Base-by-base conservation (phyloP, 2,797 vertebrate genomes). In the Australoheros facetus region DNA sequence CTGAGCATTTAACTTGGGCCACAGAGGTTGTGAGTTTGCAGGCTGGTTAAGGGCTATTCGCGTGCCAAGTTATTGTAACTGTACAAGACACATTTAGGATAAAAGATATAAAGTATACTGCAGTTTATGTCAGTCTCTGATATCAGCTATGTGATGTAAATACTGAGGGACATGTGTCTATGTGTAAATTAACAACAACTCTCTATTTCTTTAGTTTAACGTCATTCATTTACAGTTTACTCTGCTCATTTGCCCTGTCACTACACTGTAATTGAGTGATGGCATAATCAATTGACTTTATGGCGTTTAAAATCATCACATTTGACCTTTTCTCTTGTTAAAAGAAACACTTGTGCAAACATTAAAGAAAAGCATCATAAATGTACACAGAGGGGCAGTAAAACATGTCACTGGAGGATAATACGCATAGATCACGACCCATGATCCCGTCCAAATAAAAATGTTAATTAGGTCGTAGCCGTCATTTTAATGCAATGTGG, bases 221-320 rank as follows among this genome's bases (percentile, higher is more conserved):
- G 70, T 75, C 37, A 71, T 4, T 64, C 28, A 48, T 34, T 30
- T 13, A 14, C 23, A 26, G 42, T 57, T 70, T 71, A 51, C 32
- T 51, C n/a, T 42, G 30, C 72, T 16, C 21, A 58, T 72, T 34
- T 39, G 11, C 75, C 76, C 77, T 84, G 57, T 69, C 37, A 60
- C 48, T 79, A 59, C 32, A 5, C 69, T 85, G 30, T 73, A 57
- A 87, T 34, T 73, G 75, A 85, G 48, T 85, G 81, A 91, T 89
- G 79, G 88, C 83, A 85, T 70, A 81, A 93, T 93, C 81, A 89
- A 81, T 89, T 85, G 77, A 66, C 79, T 88, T 79, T 83, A 85
- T 80, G 23, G 83, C 84, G 75, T 64, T 28, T 48, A 86, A 87
- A 90, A 90, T 88, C 16, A 88, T 87, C 84, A 87, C 76, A 86